A percentile compares a stretch with the other conserved stretches of the same genome.
These are phyloP conservation scores for Gastrophryne carolinensis DNA, from an alignment of 2,797 vertebrate species.

Conservation along the genomic window DNA sequence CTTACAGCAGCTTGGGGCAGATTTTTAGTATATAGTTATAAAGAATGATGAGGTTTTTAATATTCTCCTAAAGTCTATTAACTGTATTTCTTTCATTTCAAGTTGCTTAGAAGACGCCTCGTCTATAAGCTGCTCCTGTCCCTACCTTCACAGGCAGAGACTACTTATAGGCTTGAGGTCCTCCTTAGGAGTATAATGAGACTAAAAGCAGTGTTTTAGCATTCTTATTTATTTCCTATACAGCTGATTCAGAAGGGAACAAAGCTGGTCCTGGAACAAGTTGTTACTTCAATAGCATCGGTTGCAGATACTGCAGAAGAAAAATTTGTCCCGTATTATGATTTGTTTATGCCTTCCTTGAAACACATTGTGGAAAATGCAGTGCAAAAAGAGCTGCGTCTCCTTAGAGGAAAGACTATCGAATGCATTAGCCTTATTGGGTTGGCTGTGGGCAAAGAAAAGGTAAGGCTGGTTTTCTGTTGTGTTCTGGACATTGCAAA, in stretches of 20 bases:
- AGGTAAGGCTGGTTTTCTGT: constrained; percentile 69
- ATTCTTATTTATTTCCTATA: constrained; percentile 48
- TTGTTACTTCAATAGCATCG: constrained; percentile 97
- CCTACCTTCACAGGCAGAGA: too few relatives aligned
- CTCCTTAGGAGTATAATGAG: too few relatives aligned
- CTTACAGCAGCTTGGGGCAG: too few relatives aligned
- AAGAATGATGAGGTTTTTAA: too few relatives aligned
- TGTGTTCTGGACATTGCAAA: too few relatives aligned
- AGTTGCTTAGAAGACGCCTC: too few relatives aligned
- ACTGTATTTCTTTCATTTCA: too few relatives aligned
- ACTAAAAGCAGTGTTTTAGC: too few relatives aligned
- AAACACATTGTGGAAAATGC: constrained; percentile 97
- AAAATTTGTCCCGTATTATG: constrained; percentile 97
- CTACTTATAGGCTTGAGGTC: too few relatives aligned
- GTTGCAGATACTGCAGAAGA: constrained; percentile 98
- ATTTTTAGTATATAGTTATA: too few relatives aligned
- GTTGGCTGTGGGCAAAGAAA: constrained; percentile 96
- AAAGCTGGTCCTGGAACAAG: constrained; percentile 97
- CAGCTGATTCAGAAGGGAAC: constrained; percentile 97
- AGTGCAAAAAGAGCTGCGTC: constrained; percentile 93
- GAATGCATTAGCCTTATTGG: constrained; percentile 98
- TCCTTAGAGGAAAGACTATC: constrained; percentile 95
- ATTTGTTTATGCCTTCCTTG: constrained; percentile 95
- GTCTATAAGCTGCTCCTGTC: too few relatives aligned
- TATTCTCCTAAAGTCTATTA: too few relatives aligned